These are phyloP conservation scores for Celastrina argiolus DNA, from an alignment of 2,888 invertebrate genomes.

Conservation along the genomic window DNA sequence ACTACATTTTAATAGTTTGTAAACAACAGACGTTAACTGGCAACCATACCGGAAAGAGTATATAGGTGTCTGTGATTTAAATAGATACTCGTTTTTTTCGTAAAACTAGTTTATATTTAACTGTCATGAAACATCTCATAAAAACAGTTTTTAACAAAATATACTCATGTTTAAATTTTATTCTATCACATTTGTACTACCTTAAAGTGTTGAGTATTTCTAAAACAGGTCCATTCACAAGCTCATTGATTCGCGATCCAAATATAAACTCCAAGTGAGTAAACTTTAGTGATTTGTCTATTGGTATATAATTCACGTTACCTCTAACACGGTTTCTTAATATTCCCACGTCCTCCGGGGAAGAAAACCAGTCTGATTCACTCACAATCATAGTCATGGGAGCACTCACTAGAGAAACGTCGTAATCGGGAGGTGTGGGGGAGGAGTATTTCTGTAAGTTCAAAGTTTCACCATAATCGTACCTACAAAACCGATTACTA, in stretches of 20 bases:
- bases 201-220: slow-evolving; percentile 40
- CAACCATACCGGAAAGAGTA: no score
- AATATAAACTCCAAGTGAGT: slow-evolving; percentile 64
- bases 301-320: slow-evolving; percentile 42
- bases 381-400: slow-evolving; percentile 55
- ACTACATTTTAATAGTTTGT: no score
- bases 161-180: neutral
- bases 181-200: slow-evolving; percentile 8
- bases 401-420: slow-evolving; percentile 48
- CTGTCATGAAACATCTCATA: no score
- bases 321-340: slow-evolving; percentile 47
- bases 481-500: slow-evolving; percentile 55
- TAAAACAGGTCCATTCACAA: slow-evolving; percentile 52
- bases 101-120: no score
- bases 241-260: slow-evolving; percentile 49
- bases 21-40: no score
- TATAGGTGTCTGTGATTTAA: no score
- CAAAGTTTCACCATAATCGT: slow-evolving; percentile 47
- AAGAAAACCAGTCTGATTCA: slow-evolving; percentile 60
- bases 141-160: neutral
- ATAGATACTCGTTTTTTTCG: no score
- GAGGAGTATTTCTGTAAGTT: slow-evolving; percentile 49
- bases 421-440: slow-evolving; percentile 48
- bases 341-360: slow-evolving; percentile 44
- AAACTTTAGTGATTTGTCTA: slow-evolving; percentile 53